Percentiles rank a stretch among this genome's conserved stretches.
Conservation (phyloP, 1,140 invertebrate genomes). For the Globodera rostochiensis region DNA sequence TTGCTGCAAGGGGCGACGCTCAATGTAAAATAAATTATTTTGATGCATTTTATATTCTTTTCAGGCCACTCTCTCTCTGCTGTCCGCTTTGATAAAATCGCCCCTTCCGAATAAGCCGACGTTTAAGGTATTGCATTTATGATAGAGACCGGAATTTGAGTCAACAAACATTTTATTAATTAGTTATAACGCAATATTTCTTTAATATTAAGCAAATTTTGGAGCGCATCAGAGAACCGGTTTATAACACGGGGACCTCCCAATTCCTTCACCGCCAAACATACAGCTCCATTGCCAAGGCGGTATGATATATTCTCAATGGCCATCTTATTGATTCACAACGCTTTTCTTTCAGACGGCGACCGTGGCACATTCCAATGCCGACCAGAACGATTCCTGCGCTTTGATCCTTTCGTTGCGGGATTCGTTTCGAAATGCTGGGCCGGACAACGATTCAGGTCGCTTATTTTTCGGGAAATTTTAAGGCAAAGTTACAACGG, state of each 20-base stretch:
- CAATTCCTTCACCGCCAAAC: conserved; percentile 49
- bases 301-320: conserved; percentile 12
- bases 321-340: not conserved
- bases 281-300: conserved; percentile 45
- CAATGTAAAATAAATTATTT: conserved; percentile 69
- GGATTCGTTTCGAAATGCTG: conserved; percentile 25
- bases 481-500: too few relatives aligned
- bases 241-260: conserved; percentile 30
- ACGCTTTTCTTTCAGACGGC: conserved; percentile 18
- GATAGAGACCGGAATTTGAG: not conserved
- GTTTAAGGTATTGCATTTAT: conserved; percentile 38
- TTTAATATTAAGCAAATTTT: conserved; percentile 45
- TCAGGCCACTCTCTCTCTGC: conserved; percentile 79
- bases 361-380: conserved; percentile 36
- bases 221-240: conserved; percentile 28
- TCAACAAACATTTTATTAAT: conserved; percentile 35
- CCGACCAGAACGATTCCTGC: conserved; percentile 44
- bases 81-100: conserved; percentile 73
- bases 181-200: conserved; percentile 28
- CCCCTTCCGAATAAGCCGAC: conserved; percentile 69
- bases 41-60: not conserved
- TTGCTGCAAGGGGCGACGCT: conserved; percentile 84
- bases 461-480: conserved; percentile 75
- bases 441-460: conserved; percentile 72
- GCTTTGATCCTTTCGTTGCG: conserved; percentile 66